phyloP scores from a whole-genome alignment of 2,113 vertebrate species.

The Peromyscus leucopus region DNA sequence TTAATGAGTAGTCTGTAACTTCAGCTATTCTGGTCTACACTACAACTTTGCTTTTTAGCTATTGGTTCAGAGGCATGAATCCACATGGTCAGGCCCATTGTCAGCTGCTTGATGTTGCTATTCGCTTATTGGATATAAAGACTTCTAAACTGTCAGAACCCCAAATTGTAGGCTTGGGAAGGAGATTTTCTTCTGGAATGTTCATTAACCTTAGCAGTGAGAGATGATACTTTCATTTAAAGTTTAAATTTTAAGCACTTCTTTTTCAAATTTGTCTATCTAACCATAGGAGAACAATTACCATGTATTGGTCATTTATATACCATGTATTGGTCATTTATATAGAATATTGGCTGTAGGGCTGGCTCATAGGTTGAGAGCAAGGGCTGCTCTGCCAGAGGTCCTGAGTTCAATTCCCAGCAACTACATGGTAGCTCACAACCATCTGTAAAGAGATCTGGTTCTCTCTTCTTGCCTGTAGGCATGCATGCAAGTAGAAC shows the following conservation, averaged over 20 bases:
- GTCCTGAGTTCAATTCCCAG: no score
- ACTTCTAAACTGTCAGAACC: neutral
- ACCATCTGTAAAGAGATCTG: no score
- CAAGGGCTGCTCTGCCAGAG: no score
- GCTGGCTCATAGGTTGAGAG: no score
- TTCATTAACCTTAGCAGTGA: neutral
- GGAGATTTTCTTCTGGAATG: neutral
- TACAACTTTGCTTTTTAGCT: neutral
- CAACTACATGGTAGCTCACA: no score
- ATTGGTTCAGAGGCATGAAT: neutral
- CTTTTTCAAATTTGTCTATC: neutral
- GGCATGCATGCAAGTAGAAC: no score
- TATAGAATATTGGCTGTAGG: neutral
- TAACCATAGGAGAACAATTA: neutral
- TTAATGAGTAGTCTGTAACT: neutral
- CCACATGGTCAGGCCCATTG: neutral
- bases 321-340: neutral
- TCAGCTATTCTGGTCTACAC: neutral
- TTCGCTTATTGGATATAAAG: neutral
- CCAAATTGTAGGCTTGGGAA: neutral
- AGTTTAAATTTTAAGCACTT: neutral
- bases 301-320: neutral
- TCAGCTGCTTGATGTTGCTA: neutral
- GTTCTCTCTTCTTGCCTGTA: no score
- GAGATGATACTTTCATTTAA: neutral